Evolutionary conservation across 2,797 vertebrate species (phyloP).

Genomic region (Fistularia tabacaria): DNA sequence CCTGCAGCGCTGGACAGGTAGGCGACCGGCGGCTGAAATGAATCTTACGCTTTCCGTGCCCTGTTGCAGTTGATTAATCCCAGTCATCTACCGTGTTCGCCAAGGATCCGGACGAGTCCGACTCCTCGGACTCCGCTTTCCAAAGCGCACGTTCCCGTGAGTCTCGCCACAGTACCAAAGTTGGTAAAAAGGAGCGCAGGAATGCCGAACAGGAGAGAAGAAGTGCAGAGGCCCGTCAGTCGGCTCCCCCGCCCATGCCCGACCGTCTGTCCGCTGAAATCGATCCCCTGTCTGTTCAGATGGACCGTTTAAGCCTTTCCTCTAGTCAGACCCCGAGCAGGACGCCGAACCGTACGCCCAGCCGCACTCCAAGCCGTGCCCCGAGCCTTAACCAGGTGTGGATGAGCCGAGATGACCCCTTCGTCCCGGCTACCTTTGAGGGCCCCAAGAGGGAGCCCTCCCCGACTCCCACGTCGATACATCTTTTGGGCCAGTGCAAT

Average conservation of each 20-base stretch:
- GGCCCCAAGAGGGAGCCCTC: conserved; percentile 73
- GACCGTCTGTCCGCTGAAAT: conserved; percentile 86
- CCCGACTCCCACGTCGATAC: conserved; percentile 75
- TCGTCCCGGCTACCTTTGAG: conserved; percentile 80
- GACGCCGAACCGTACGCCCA: conserved; percentile 75
- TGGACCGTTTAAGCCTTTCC: conserved; percentile 88
- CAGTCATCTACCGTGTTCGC: not conserved
- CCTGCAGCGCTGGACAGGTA: conserved; percentile 89
- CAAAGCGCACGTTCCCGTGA: conserved; percentile 94
- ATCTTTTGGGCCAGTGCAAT: conserved; percentile 90
- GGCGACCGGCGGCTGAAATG: not conserved
- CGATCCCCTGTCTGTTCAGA: conserved; percentile 90
- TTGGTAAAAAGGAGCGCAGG: conserved; percentile 84
- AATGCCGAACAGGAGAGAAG: conserved; percentile 75
- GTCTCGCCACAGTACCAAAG: conserved; percentile 90
- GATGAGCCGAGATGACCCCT: conserved; percentile 92
- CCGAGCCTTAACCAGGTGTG: conserved; percentile 92
- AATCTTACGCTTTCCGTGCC: no score
- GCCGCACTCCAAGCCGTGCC: conserved; percentile 83
- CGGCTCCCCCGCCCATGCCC: conserved; percentile 79
- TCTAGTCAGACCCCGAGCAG: conserved; percentile 77
- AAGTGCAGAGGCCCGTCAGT: conserved; percentile 73
- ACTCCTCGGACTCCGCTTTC: conserved; percentile 96
- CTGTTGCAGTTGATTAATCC: not conserved
- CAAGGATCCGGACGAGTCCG: conserved; percentile 88